Conservation (phyloP, 2,888 invertebrate species). For the Ypsolopha scabrella region DNA sequence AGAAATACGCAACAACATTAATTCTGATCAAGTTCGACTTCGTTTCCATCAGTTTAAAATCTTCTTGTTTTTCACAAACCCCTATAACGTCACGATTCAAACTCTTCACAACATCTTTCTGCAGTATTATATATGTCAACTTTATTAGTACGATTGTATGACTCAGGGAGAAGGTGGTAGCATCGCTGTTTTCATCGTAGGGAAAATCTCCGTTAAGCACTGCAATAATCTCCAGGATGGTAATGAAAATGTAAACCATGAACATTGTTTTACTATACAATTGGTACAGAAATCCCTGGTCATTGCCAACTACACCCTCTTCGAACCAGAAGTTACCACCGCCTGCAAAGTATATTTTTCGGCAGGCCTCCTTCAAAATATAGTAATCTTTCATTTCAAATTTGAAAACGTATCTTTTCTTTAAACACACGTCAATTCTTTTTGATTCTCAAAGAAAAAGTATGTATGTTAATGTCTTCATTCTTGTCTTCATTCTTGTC, state of each 20-base stretch:
- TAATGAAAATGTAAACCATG: constrained; percentile 35
- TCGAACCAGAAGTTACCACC: constrained; percentile 53
- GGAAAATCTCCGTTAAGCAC: constrained; percentile 41
- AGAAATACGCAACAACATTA: constrained; percentile 35
- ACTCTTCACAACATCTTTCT: constrained; percentile 33
- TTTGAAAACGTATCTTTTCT: too few relatives aligned
- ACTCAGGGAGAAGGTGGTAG: constrained; percentile 44
- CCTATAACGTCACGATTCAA: constrained; percentile 37
- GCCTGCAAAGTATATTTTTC: constrained; percentile 38
- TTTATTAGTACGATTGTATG: constrained; percentile 51
- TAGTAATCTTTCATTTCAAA: constrained; percentile 38
- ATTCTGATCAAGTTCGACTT: constrained; percentile 45
- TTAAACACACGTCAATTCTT: too few relatives aligned
- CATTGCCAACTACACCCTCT: constrained; percentile 31
- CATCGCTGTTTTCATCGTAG: constrained; percentile 47
- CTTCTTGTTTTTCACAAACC: constrained; percentile 38
- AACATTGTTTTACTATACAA: constrained; percentile 26
- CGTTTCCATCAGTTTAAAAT: constrained; percentile 25
- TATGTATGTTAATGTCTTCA: too few relatives aligned
- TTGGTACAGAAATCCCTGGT: constrained; percentile 32
- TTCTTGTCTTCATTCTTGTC: too few relatives aligned
- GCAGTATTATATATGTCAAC: constrained; percentile 32
- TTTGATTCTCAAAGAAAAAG: too few relatives aligned
- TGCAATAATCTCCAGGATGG: constrained; percentile 48
- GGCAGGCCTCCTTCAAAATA: constrained; percentile 36